Conservation (phyloP, 23 tunicate genomes). For the Styela plicata region DNA sequence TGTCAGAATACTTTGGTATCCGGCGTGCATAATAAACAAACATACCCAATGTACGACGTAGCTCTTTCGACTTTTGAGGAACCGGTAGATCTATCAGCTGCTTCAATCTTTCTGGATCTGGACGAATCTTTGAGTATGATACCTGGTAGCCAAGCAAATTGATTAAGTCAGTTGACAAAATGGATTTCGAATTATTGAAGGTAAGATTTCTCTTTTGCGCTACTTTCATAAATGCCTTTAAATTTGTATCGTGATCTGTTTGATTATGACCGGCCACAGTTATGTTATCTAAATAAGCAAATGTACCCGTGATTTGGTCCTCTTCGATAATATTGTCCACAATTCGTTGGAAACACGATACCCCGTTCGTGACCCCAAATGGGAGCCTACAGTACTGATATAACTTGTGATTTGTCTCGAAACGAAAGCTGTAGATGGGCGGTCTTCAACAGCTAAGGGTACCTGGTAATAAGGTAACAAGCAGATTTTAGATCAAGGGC, state of each 20-base stretch:
- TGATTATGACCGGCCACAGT: slow-evolving; percentile 19
- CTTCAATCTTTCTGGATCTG: slow-evolving; percentile 27
- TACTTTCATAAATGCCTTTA: slow-evolving; percentile 6
- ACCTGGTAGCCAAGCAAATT: slow-evolving; percentile 26
- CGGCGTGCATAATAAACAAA: slow-evolving; percentile 34
- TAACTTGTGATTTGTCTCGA: slow-evolving; percentile 10
- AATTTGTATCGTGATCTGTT: slow-evolving; percentile 28
- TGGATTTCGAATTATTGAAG: slow-evolving; percentile 27
- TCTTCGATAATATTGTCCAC: slow-evolving; percentile 11
- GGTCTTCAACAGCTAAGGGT: not conserved
- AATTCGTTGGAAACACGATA: slow-evolving; percentile 15
- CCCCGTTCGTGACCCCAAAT: slow-evolving; percentile 38
- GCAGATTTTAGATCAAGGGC: slow-evolving; percentile 27
- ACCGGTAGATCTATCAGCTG: slow-evolving; percentile 17
- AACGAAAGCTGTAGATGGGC: slow-evolving; percentile 31
- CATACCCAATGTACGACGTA: slow-evolving; percentile 26
- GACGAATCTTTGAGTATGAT: slow-evolving; percentile 2
- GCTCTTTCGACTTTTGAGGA: slow-evolving; percentile 8
- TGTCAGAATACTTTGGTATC: slow-evolving; percentile 35
- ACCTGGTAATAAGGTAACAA: slow-evolving; percentile 32
- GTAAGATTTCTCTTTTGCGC: not conserved
- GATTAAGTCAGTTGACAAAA: not conserved
- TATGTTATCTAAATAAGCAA: no score
- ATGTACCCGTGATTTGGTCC: slow-evolving; percentile 6
- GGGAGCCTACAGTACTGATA: slow-evolving; percentile 22